Percentiles rank a stretch among this genome's conserved stretches.
Evolutionary conservation across 2,888 invertebrate species (phyloP).

Genomic region (Cantharis lateralis): DNA sequence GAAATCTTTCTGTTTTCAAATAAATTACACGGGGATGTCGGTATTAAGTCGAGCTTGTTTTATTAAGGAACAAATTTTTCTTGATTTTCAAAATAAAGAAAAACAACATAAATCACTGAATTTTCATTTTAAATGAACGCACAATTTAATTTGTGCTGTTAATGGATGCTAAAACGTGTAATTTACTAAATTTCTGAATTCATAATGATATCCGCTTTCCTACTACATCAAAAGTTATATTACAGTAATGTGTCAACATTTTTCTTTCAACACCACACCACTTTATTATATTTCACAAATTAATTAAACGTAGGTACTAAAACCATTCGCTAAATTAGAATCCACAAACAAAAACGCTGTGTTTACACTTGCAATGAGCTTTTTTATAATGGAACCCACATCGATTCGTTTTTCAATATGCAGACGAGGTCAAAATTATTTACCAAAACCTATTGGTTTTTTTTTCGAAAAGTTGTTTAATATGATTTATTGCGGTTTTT

Average conservation of each 20-base stretch:
- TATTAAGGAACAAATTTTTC: neutral
- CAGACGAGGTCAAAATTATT: neutral
- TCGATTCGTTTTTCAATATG: neutral
- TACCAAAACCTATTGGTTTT: neutral
- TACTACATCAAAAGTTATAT: neutral
- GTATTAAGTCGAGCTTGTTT: neutral
- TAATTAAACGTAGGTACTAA: neutral
- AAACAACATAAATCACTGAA: neutral
- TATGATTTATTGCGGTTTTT: neutral
- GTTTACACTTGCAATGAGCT: neutral
- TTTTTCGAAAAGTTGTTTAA: neutral
- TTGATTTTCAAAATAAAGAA: neutral
- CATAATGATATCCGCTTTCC: neutral
- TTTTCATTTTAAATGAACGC: neutral
- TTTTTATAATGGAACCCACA: neutral
- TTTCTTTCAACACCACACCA: neutral
- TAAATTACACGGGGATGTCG: neutral
- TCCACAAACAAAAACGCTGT: neutral
- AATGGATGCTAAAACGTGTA: neutral
- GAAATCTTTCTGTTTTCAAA: constrained; percentile 13
- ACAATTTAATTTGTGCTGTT: neutral
- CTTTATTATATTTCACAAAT: neutral
- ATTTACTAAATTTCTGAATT: neutral
- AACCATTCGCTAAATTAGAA: neutral
- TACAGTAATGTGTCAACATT: neutral